A percentile compares a stretch with the other conserved stretches of the same genome.
Evolutionary conservation across 2,113 vertebrate species (phyloP).

Genomic region (Misgurnus anguillicaudatus): DNA sequence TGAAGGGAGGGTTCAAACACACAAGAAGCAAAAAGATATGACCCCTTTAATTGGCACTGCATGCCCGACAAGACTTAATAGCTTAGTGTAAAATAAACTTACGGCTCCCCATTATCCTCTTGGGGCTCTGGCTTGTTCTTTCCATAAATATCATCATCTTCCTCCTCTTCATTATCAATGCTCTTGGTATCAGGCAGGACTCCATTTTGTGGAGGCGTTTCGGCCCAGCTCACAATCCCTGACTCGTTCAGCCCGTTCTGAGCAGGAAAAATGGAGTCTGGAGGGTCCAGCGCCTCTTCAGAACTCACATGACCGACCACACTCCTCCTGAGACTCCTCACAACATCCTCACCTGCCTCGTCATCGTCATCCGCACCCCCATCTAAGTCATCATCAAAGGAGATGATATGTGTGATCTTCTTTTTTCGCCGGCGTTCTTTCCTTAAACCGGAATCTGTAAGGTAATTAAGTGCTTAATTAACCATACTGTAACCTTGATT

Average conservation of each 20-base stretch:
- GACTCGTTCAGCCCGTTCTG: constrained; percentile 67
- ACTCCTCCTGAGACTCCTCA: constrained; percentile 40
- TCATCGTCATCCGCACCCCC: constrained; percentile 75
- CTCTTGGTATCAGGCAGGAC: constrained; percentile 65
- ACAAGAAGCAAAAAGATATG: background rate
- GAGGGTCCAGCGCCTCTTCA: constrained; percentile 63
- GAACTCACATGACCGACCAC: constrained; percentile 12
- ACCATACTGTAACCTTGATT: background rate
- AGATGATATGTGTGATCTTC: constrained; percentile 96
- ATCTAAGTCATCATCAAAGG: constrained; percentile 87
- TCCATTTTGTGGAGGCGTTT: constrained; percentile 63
- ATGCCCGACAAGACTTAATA: background rate
- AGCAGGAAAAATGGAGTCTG: constrained; percentile 52
- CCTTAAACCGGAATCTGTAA: constrained; percentile 81
- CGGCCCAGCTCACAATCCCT: constrained; percentile 66
- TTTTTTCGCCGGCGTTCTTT: constrained; percentile 93
- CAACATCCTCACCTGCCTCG: constrained; percentile 17
- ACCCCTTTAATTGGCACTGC: background rate
- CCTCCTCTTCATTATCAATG: constrained; percentile 75
- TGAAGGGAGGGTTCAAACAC: background rate
- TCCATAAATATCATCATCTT: constrained; percentile 69
- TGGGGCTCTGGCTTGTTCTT: constrained; percentile 62
- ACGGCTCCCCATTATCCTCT: constrained; percentile 68
- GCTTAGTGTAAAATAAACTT: constrained; percentile 55
- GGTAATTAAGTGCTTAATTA: constrained; percentile 6